A percentile compares a stretch with the other conserved stretches of the same genome.
Conservation (phyloP, 1,140 invertebrate species). For the Periplaneta americana region DNA sequence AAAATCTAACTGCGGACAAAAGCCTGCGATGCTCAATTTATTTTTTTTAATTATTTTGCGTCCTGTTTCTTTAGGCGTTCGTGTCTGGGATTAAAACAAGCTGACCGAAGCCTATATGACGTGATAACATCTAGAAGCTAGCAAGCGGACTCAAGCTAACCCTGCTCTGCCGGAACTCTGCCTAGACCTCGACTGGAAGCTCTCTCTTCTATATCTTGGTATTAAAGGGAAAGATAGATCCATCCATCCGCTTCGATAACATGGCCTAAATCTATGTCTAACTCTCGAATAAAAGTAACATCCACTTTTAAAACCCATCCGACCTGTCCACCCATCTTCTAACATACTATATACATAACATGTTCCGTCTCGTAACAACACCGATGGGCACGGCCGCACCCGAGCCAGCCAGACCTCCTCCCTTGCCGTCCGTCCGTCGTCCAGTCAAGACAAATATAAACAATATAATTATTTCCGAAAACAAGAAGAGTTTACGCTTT, state of each 20-base stretch:
- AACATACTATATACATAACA: slow-evolving; percentile 16
- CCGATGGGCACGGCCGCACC: neutral
- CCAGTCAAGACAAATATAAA: slow-evolving; percentile 12
- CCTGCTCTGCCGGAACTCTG: slow-evolving; percentile 21
- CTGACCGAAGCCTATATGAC: slow-evolving; percentile 18
- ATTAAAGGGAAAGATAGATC: slow-evolving; percentile 24
- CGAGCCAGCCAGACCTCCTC: neutral
- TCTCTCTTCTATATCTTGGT: slow-evolving; percentile 19
- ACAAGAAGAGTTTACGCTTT: slow-evolving; percentile 12
- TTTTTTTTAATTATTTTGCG: no score
- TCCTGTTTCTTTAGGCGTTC: slow-evolving; percentile 12
- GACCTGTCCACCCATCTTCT: slow-evolving; percentile 10
- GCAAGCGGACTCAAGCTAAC: slow-evolving; percentile 22
- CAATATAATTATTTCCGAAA: slow-evolving; percentile 14
- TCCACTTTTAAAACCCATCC: slow-evolving; percentile 16
- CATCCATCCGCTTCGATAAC: slow-evolving; percentile 16
- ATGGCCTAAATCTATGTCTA: slow-evolving; percentile 19
- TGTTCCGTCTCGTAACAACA: slow-evolving; percentile 11
- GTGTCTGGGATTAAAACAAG: slow-evolving; percentile 19
- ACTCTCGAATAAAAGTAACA: slow-evolving; percentile 21
- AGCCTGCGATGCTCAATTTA: slow-evolving; percentile 15
- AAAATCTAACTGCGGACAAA: slow-evolving; percentile 13
- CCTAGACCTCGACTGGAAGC: slow-evolving; percentile 21
- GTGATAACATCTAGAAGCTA: slow-evolving; percentile 21
- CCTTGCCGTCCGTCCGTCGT: neutral